Conservation (phyloP, 1,140 invertebrate species). For the Drosophila lacteicornis region DNA sequence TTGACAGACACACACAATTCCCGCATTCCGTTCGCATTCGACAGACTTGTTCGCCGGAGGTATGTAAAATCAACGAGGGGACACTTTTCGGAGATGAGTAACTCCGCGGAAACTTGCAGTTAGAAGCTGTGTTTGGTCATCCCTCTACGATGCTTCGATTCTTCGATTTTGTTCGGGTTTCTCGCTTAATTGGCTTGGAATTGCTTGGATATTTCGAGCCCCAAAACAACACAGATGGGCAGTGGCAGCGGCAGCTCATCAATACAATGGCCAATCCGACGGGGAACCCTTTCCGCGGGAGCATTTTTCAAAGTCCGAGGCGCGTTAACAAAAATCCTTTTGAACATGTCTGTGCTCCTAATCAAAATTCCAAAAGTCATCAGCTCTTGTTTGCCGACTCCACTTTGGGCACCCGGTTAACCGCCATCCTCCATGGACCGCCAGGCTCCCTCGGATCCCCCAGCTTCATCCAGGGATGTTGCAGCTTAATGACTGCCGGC, state of each 20-base stretch:
- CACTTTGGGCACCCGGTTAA: constrained; percentile 58
- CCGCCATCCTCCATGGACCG: constrained; percentile 11
- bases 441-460: background rate
- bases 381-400: constrained; percentile 56
- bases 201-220: constrained; percentile 75
- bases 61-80: background rate
- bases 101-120: constrained; percentile 5
- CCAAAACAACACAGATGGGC: constrained; percentile 38
- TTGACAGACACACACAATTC: background rate
- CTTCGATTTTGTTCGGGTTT: constrained; percentile 17
- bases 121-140: constrained; percentile 20
- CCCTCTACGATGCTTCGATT: background rate
- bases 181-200: constrained; percentile 79
- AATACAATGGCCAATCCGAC: constrained; percentile 74
- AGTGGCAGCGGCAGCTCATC: constrained; percentile 51
- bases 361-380: constrained; percentile 83
- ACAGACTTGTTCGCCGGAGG: background rate
- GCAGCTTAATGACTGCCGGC: constrained; percentile 73
- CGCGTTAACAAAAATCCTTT: constrained; percentile 83
- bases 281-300: constrained; percentile 14
- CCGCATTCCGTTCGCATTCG: background rate
- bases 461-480: constrained; percentile 15
- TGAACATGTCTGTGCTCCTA: constrained; percentile 82
- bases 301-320: constrained; percentile 80
- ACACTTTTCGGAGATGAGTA: constrained; percentile 11